phyloP scores from a whole-genome alignment of 2,888 invertebrate species.

The Heteromyza rotundicornis region DNA sequence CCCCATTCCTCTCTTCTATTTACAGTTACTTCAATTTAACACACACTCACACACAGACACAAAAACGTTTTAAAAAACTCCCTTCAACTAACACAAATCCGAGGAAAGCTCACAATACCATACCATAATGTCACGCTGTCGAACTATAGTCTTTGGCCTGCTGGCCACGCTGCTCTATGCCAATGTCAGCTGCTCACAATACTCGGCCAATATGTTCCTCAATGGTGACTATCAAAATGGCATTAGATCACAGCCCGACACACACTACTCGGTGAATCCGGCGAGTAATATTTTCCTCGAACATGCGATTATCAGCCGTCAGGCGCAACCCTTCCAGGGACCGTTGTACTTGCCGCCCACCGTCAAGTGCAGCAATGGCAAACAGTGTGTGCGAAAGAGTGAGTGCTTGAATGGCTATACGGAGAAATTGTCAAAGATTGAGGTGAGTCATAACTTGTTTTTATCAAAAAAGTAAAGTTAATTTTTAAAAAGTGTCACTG shows the following conservation, averaged over 20 bases:
- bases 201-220: conserved; percentile 55
- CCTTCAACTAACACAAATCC: too few relatives aligned
- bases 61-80: not conserved
- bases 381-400: conserved; percentile 54
- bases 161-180: conserved; percentile 35
- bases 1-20: not conserved
- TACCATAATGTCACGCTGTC: conserved; percentile 41
- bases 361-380: conserved; percentile 51
- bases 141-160: conserved; percentile 38
- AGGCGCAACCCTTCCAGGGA: conserved; percentile 54
- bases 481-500: too few relatives aligned
- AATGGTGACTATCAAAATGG: conserved; percentile 56
- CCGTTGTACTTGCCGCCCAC: conserved; percentile 55
- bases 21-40: conserved; percentile 1
- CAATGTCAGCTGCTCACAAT: conserved; percentile 35
- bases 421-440: conserved; percentile 48
- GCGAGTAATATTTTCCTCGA: conserved; percentile 52
- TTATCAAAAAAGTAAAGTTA: too few relatives aligned
- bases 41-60: not conserved
- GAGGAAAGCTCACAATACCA: not conserved
- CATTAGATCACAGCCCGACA: conserved; percentile 43
- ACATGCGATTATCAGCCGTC: conserved; percentile 56
- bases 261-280: conserved; percentile 44
- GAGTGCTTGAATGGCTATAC: conserved; percentile 50
- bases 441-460: too few relatives aligned